Base-by-base conservation (phyloP, 2,888 invertebrate genomes). In the Hoplodrina ambigua region DNA sequence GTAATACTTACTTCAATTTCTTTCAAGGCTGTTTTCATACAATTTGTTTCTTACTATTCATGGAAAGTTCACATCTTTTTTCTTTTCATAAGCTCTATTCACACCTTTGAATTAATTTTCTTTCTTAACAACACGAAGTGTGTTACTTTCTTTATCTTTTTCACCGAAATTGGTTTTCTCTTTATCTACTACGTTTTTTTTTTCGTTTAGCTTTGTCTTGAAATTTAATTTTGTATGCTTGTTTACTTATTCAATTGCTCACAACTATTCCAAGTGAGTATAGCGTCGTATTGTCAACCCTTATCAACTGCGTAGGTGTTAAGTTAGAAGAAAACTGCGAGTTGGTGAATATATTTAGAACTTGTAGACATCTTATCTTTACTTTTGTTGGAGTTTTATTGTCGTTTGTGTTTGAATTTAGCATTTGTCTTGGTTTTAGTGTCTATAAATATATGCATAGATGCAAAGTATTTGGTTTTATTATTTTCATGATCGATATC, bases 271-370 rank as follows among this genome's bases (percentile, higher is more conserved):
- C 77, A 72, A 80, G 78, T 75, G 49, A 75, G 69, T 63, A 64
- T 73, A 71, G 80, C 79, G 78, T 77, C 75, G 74, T 69, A 78
- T 75, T 87, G 83, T 85, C 86, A 80, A 87, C 85, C 86, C 87
- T 84, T 85, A 82, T 87, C 84, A 83, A 65, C 8, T 37, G 19
- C 55, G 74, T 60, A 57, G 37, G 73, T 66, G 17, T 63, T 53
- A 84, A 75, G 81, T 73, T 50, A 63, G 7, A 64, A 65, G 68
- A 62, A 30, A 3, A 4, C 49, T 63, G 80, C 69, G 82, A 53
- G 6, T 11, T 41, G 10, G 25, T 37, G 19, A 11, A 50, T 44
- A 33, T 37, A 2, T 72, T 54, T 50, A 7, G 8, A 33, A 15
- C 11, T 52, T 37, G 1, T 20, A 7, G 2, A 58, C 41, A 25